Conservation (phyloP, 2,797 vertebrate genomes). For the Myiotriccus ornatus region DNA sequence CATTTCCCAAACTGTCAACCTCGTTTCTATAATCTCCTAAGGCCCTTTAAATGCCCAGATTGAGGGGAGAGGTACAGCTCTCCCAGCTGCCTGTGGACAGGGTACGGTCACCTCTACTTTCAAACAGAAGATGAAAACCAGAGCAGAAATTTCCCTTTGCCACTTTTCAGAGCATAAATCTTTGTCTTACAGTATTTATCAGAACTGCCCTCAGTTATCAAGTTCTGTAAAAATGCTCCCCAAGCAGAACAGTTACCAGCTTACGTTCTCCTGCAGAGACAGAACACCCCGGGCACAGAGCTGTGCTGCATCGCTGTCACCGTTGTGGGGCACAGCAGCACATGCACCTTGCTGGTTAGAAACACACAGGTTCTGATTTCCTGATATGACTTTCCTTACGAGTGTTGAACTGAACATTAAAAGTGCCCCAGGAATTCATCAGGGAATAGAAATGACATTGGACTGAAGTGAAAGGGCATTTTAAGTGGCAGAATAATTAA, state of each 20-base stretch:
- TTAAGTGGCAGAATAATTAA: constrained; percentile 1
- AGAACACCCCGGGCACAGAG: background rate
- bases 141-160: background rate
- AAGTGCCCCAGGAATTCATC: background rate
- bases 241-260: background rate
- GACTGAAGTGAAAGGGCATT: background rate
- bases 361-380: background rate
- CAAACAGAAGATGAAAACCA: background rate
- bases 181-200: background rate
- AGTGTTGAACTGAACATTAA: background rate
- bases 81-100: background rate
- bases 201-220: background rate
- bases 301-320: background rate
- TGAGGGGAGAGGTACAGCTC: background rate
- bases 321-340: background rate
- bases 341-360: background rate
- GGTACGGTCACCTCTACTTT: background rate
- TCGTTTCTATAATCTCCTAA: constrained; percentile 33
- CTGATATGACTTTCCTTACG: background rate
- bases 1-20: constrained; percentile 56
- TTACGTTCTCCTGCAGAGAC: background rate
- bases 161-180: background rate
- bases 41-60: constrained; percentile 1
- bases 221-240: background rate
- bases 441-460: background rate